Evolutionary conservation across 2,888 invertebrate species (phyloP), one percentile per base, ranked within the genome.

Genomic region (Epistrophella euchroma): DNA sequence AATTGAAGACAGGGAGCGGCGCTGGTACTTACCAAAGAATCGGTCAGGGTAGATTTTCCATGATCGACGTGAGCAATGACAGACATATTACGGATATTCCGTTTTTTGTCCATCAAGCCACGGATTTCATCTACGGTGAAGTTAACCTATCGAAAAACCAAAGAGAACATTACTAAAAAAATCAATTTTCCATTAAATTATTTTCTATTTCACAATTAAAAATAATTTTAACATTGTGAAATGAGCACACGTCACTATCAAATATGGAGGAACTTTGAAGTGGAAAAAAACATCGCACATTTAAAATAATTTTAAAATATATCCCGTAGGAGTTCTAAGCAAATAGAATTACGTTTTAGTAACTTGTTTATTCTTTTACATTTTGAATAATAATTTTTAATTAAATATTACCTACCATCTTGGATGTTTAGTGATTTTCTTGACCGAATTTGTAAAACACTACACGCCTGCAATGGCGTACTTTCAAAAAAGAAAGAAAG

Each of bases 1-100:
- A 82, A 76, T 88, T 88, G 9, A 88, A 84, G 80, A 88, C 19
- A 32, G 35, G 32, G 73, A 88, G n/a, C 58, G 13, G 15, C 7
- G 28, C 37, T 45, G 47, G 81, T 86, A 89, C 89, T 90, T 89
- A 99, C 99, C 91, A 99, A 95, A 88, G 99, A 99, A 94, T 99
- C 99, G 82, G 99, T 99, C 92, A 99, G 93, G 80, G 99, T 99
- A 89, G 99, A 99, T 94, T 99, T 99, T 92, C 99, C 99, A 93
- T 99, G 99, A 94, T 99, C 99, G 89, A 99, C 99, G 94, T 99
- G 99, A 91, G 99, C 99, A 93, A 99, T 99, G 94, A 99, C 99
- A 92, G 99, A 99, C 99, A 99, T 99, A 94, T 99, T 99, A 93
- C 99, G 96, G 95, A 99, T 99, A 93, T 99, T 99, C 95, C 95